Evolutionary conservation across 1,140 invertebrate species (phyloP), one percentile per base, ranked within the genome.

Genomic region (Camponotus pennsylvanicus): DNA sequence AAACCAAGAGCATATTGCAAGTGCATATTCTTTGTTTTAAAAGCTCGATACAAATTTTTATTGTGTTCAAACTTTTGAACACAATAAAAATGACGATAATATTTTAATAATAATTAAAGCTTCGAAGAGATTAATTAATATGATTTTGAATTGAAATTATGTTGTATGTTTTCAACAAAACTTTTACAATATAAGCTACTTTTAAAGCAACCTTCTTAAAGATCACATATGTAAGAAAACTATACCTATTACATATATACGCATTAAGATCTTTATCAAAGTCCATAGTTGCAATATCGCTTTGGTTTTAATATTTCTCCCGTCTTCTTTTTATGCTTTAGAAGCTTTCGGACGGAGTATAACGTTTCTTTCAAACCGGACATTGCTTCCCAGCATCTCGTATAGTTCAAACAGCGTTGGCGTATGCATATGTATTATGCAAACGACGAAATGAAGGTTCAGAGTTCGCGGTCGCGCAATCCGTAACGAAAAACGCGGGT

Each of bases 381-480:
- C 18, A 42, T 67, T 3, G 63, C 32, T 55, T 55, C 45, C 69
- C 34, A n/a, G 49, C 52, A 27, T 18, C 32, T 27, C n/a, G 61
- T 13, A 52, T 69, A 27, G 32, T 6, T n/a, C 63, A 6, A 13
- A 15, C 77, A 13, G 34, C 13, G 66, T 32, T 21, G 21, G 52
- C 32, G 21, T 40, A 13, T 61, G 42, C 49, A 27, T 34, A 40
- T 75, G 76, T 57, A 73, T 87, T 87, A 87, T 64, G 57, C 86
- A 64, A 79, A 86, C 34, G 42, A 52, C 21, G 61, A 75, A 69
- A 59, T 59, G 55, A 66, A 59, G 71, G 11, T 79, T 88, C 79
- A 85, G 34, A 59, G 79, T 59, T 85, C 55, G 42, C 37, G 32
- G 40, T 40, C 55, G 75, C 83, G 73, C 82, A 52, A 88, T 87